phyloP scores from a whole-genome alignment of 2,797 vertebrate species.

The Chelon labrosus region DNA sequence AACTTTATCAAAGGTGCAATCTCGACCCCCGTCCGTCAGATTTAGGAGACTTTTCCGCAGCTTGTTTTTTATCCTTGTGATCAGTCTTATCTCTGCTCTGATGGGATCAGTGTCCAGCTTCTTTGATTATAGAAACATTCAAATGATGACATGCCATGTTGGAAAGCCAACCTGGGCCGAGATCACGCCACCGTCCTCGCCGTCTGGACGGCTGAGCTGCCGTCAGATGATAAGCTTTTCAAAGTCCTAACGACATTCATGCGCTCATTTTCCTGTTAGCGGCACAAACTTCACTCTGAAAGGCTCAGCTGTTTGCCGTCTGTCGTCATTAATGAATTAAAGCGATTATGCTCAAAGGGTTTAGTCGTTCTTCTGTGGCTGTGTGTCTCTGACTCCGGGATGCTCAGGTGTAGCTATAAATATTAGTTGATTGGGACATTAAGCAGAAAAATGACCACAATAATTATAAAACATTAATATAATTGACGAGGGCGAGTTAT shows the following conservation, averaged over 20 bases:
- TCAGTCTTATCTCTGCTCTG: conserved; percentile 37
- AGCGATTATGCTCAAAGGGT: conserved; percentile 38
- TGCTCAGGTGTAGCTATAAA: conserved; percentile 14
- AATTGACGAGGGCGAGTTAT: conserved; percentile 9
- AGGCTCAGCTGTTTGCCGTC: conserved; percentile 21
- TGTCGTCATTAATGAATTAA: conserved; percentile 6
- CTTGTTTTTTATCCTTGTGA: conserved; percentile 24
- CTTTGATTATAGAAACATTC: conserved; percentile 35
- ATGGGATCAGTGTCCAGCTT: conserved; percentile 50
- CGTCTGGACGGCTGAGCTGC: conserved; percentile 13
- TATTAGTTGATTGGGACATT: conserved; percentile 17
- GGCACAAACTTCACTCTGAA: conserved; percentile 20
- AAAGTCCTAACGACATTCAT: conserved; percentile 21
- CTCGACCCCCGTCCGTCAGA: conserved; percentile 10
- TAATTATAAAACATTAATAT: conserved; percentile 21
- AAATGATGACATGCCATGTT: conserved; percentile 36
- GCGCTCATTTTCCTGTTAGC: conserved; percentile 39
- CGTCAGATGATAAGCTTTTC: conserved; percentile 42
- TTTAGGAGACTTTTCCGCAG: conserved; percentile 23
- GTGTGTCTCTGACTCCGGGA: not conserved
- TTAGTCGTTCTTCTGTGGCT: not conserved
- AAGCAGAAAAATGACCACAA: conserved; percentile 8
- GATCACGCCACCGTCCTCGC: conserved; percentile 28
- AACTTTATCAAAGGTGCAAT: not conserved
- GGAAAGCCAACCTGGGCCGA: not conserved